These are phyloP conservation scores for Channa striata DNA, from an alignment of 2,797 vertebrate species.

Conservation along the genomic window DNA sequence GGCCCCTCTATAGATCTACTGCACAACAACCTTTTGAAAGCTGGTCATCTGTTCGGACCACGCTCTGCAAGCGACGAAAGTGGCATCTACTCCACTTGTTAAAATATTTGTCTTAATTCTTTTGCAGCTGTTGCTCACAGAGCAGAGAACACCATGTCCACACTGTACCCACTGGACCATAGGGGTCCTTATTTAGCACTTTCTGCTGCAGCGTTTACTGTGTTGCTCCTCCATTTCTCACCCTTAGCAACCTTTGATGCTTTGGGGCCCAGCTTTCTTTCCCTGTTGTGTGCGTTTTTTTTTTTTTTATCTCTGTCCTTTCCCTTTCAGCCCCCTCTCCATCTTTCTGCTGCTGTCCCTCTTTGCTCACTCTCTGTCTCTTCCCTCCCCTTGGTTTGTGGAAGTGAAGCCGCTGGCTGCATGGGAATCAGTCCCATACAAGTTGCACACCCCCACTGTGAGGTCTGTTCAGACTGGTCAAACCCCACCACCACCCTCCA, in stretches of 20 bases:
- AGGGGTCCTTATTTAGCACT: slow-evolving; percentile 74
- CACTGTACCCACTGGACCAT: slow-evolving; percentile 70
- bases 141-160: slow-evolving; percentile 46
- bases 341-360: slow-evolving; percentile 71
- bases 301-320: slow-evolving; percentile 58
- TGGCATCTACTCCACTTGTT: slow-evolving; percentile 46
- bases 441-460: slow-evolving; percentile 79
- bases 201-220: slow-evolving; percentile 74
- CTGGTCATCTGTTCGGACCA: slow-evolving; percentile 55
- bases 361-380: slow-evolving; percentile 70
- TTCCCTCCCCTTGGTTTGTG: slow-evolving; percentile 72
- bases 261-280: slow-evolving; percentile 79
- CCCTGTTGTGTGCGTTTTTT: slow-evolving; percentile 65
- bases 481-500: slow-evolving; percentile 44
- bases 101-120: slow-evolving; percentile 70
- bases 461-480: slow-evolving; percentile 77
- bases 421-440: slow-evolving; percentile 81
- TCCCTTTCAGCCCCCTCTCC: slow-evolving; percentile 69
- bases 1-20: slow-evolving; percentile 56
- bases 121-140: slow-evolving; percentile 49
- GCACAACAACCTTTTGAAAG: slow-evolving; percentile 68
- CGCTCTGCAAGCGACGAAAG: slow-evolving; percentile 28
- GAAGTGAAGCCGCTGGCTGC: slow-evolving; percentile 77
- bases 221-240: slow-evolving; percentile 78
- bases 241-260: slow-evolving; percentile 88